Conservation (phyloP, 2,888 invertebrate species). For the Cataglyphis rosenhaueri region DNA sequence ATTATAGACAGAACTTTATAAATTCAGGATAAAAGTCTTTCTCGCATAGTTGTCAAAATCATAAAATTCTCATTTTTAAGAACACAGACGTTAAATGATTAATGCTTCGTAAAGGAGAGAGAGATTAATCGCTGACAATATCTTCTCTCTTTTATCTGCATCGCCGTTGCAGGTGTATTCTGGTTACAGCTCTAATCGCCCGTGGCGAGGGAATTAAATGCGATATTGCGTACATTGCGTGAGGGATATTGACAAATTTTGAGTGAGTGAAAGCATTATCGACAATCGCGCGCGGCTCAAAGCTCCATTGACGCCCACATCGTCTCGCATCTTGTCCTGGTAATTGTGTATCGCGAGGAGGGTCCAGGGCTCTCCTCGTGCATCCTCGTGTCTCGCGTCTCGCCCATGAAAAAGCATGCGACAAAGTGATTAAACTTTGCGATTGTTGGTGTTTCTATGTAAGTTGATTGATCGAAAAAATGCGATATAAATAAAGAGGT, state of each 20-base stretch:
- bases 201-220: constrained; percentile 37
- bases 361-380: constrained; percentile 49
- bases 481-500: background rate
- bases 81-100: constrained; percentile 6
- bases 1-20: background rate
- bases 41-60: background rate
- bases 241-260: constrained; percentile 51
- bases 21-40: background rate
- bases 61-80: background rate
- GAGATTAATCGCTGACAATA: background rate
- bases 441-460: background rate
- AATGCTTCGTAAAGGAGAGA: background rate
- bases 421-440: background rate
- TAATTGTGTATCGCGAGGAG: constrained; percentile 67
- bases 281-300: constrained; percentile 49
- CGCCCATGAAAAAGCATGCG: constrained; percentile 30
- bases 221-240: constrained; percentile 29
- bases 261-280: constrained; percentile 31
- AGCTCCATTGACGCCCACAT: constrained; percentile 68
- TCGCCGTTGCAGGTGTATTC: constrained; percentile 28
- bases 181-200: constrained; percentile 23
- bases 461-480: constrained; percentile 13
- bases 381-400: constrained; percentile 34
- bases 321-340: constrained; percentile 56
- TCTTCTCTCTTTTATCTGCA: background rate